Evolutionary conservation across 2,113 vertebrate genomes (phyloP), one percentile per base, ranked within the genome.

Genomic region (Tychaedon coryphoeus): DNA sequence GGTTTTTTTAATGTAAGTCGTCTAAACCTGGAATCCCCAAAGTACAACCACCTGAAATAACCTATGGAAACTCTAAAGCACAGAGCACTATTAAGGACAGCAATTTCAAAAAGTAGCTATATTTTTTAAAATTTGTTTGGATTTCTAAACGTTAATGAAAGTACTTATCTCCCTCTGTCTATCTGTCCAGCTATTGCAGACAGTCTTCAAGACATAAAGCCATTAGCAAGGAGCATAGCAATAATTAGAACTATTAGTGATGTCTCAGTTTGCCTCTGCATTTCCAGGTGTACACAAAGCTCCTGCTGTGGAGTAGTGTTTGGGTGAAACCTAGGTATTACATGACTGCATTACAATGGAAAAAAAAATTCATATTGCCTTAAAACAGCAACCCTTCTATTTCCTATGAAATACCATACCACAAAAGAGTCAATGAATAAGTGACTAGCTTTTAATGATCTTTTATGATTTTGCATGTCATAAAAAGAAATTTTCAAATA

Each of bases 371-470:
- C 15, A n/a, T 29, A 31, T 66, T 92, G 20, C 45, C 65, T 61
- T 42, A 43, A 51, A 61, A 28, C 6, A 51, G 12, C 15, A 75
- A 7, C 6, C 31, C 2, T 5, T 16, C 22, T n/a, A 50, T 79
- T 45, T 24, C 14, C 14, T 50, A 2, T 53, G 19, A 36, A 43
- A 66, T 34, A 4, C 1, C 2, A 1, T 31, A 38, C 5, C 8
- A 26, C 13, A 40, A 56, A 71, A 65, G 20, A 62, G 16, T 33
- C 31, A 38, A 15, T 0, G 0, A 13, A 24, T 19, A 66, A 18
- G 6, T 90, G 15, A 9, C 3, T 67, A 38, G 6, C 42, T 67
- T 75, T 79, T 11, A 26, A 29, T n/a, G 66, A 14, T 11, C 4
- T 67, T 65, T 60, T 18, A 51, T 38, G 17, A 43, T 38, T n/a